Conservation (phyloP, 2,888 invertebrate genomes). For the Melitaea athalia region DNA sequence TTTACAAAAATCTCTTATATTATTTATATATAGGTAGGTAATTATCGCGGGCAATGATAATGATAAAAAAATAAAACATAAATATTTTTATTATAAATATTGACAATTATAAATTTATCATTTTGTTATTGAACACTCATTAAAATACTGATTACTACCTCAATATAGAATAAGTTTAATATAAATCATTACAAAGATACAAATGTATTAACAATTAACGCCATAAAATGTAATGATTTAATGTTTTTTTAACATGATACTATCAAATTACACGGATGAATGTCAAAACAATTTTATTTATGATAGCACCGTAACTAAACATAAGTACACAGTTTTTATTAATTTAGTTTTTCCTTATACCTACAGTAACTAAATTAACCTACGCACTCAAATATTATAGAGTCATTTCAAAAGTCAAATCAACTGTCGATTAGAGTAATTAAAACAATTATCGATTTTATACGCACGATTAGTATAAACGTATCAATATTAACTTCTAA, state of each 20-base stretch:
- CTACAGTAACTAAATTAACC: neutral
- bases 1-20: neutral
- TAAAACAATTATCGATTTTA: neutral
- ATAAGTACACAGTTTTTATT: neutral
- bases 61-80: neutral
- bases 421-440: neutral
- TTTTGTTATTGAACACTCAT: neutral
- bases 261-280: neutral
- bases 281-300: conserved; percentile 4
- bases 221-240: neutral
- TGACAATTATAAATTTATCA: neutral
- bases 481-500: neutral
- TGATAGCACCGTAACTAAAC: neutral
- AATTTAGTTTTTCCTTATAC: neutral
- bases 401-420: conserved; percentile 6
- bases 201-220: neutral
- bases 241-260: neutral
- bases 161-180: neutral
- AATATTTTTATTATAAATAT: neutral
- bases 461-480: neutral
- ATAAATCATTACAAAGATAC: neutral
- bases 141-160: neutral
- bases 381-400: neutral
- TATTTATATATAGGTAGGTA: neutral
- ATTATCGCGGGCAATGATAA: neutral